Percentiles rank a stretch among this genome's conserved stretches.
Conservation (phyloP, 1,140 invertebrate genomes). For the Sitophilus oryzae region DNA sequence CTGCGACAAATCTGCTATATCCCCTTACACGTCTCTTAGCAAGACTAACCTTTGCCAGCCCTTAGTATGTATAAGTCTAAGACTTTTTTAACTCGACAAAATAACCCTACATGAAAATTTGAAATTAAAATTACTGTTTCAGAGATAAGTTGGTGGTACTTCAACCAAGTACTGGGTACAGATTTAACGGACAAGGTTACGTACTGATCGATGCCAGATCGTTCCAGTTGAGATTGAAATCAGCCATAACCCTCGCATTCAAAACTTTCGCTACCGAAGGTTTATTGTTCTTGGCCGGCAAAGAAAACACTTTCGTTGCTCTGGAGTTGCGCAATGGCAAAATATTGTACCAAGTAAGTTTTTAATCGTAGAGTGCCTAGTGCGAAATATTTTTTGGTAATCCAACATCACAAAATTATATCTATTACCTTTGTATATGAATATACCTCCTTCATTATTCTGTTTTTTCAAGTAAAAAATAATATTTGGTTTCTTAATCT, state of each 20-base stretch:
- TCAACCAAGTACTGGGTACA: slow-evolving; percentile 60
- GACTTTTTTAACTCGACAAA: too few species aligned
- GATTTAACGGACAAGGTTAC: slow-evolving; percentile 85
- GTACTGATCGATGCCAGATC: slow-evolving; percentile 58
- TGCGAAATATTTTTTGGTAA: background rate
- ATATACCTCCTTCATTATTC: too few species aligned
- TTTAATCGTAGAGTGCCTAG: background rate
- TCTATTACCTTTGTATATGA: too few species aligned
- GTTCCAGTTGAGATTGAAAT: slow-evolving; percentile 50
- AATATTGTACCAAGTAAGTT: slow-evolving; percentile 61
- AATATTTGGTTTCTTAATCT: too few species aligned
- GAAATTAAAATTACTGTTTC: too few species aligned
- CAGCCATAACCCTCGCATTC: slow-evolving; percentile 69
- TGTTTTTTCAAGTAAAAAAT: too few species aligned
- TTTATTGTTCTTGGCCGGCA: slow-evolving; percentile 77
- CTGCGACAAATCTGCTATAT: too few species aligned
- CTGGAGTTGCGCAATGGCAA: slow-evolving; percentile 75
- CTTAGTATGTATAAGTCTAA: too few species aligned
- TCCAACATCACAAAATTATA: too few species aligned
- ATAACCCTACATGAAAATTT: too few species aligned
- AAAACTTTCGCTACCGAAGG: slow-evolving; percentile 83
- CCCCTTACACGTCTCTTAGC: too few species aligned
- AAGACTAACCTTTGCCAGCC: too few species aligned
- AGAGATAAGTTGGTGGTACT: slow-evolving; percentile 60
- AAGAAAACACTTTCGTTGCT: slow-evolving; percentile 70